These are phyloP conservation scores for Heliconius sara DNA, from an alignment of 2,888 invertebrate genomes.

Conservation along the genomic window DNA sequence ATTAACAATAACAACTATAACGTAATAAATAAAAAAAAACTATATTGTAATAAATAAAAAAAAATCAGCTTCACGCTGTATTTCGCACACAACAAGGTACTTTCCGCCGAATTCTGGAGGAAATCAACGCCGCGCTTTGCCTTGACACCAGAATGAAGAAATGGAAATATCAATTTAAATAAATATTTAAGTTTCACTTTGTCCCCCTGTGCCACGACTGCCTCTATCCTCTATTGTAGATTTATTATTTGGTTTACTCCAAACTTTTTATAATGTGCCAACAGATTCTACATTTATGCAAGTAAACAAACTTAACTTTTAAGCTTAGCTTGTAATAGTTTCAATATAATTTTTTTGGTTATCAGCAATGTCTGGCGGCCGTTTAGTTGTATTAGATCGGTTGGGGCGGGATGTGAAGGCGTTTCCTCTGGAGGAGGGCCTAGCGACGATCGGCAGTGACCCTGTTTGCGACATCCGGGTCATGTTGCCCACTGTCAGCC, in stretches of 20 bases:
- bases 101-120: no score
- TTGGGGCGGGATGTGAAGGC: slow-evolving; percentile 67
- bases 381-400: slow-evolving; percentile 72
- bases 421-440: slow-evolving; percentile 63
- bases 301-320: not conserved
- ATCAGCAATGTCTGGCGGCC: slow-evolving; percentile 62
- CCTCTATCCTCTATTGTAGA: not conserved
- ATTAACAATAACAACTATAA: not conserved
- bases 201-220: no score
- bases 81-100: no score
- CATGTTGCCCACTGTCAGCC: slow-evolving; percentile 63
- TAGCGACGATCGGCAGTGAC: slow-evolving; percentile 71
- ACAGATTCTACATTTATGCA: not conserved
- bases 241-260: not conserved
- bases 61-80: no score
- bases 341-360: slow-evolving; percentile 4
- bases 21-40: no score
- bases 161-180: no score
- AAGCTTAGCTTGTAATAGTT: not conserved
- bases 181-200: no score
- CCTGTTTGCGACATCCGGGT: slow-evolving; percentile 71
- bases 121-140: no score
- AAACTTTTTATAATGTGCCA: not conserved
- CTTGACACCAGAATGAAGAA: no score
- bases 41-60: no score